Base-by-base conservation (phyloP, 2,797 vertebrate genomes). In the Xyrichtys novacula region DNA sequence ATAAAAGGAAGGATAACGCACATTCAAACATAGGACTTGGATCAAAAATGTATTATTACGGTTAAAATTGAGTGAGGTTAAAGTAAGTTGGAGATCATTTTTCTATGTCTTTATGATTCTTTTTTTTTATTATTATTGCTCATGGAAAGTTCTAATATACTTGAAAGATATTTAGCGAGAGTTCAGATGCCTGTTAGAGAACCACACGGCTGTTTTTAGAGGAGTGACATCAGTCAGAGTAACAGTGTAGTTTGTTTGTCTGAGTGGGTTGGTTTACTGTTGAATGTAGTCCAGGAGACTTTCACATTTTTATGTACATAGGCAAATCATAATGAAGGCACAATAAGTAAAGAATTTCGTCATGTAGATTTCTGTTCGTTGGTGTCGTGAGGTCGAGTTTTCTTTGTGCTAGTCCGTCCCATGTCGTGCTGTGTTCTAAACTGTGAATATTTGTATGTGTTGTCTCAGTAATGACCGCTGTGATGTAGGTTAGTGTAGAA, bases 381-480 rank as follows among this genome's bases (percentile, higher is more conserved):
- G 56, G 50, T 91, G 65, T 89, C 50, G 86, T 85, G 62, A 64
- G 66, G 74, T 86, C 68, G 74, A 75, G 84, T 87, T 88, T 88
- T 80, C 77, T 91, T 89, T 89, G 89, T 93, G 87, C 81, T 87
- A 80, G 86, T 91, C 85, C 87, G 91, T 92, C 89, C 72, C 85
- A 79, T 88, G 87, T 91, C 86, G 91, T 93, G 89, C 72, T 92
- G 92, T 94, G 83, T 90, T 92, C 84, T 77, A 91, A 93, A 93
- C 92, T 94, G 94, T 95, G 93, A 93, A 94, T 94, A 93, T 91
- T 85, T 91, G 91, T 94, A 81, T 87, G 85, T 92, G 89, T 86
- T 90, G 93, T 95, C 88, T 86, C 83, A 89, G 89, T 92, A 87
- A 80, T 91, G 84, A 80, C 72, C 73, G 86, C 76, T 91, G 90